Evolutionary conservation across 2,113 vertebrate genomes (phyloP), one percentile per base, ranked within the genome.

Genomic region (Callithrix jacchus): DNA sequence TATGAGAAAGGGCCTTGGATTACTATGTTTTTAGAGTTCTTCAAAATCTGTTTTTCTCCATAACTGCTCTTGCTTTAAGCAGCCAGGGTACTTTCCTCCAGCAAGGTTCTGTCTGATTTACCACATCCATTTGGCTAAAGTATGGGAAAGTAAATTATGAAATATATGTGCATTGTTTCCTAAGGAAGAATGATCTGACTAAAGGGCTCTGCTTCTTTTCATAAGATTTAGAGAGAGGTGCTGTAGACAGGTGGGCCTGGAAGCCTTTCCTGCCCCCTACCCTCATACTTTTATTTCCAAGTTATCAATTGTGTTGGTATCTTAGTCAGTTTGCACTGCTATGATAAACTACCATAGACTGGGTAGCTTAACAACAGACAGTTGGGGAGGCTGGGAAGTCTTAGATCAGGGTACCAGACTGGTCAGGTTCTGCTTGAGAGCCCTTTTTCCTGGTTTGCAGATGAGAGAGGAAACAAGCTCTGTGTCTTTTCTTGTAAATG

Each of bases 21-120:
- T 21, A 32, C n/a, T 35, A 25, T 81, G 13, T 64, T n/a, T 83
- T 58, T 82, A 47, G 68, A 66, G 49, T 49, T 56, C 40, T 82
- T 86, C 58, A 61, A 25, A 84, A 30, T 73, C 35, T 86, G 54
- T 74, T 9, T 49, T n/a, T 30, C 40, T 10, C 37, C 16, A 13
- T 2, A 21, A 45, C 12, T 35, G 35, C 68, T 42, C 17, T 40
- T 42, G 18, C 20, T 70, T 94, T 18, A 13, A 71, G 40, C 37
- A 83, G 61, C 37, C 70, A 8, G 52, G 5, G 27, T 77, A 5
- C 68, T 77, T 47, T 58, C 35, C 42, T 86, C 66, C 5, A 7
- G 61, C 17, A 95, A 30, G 80, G 68, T 56, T 58, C 47, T 77
- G 47, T 84, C 87, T 91, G 66, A 68, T 73, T 66, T 30, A 37